phyloP scores from a whole-genome alignment of 2,113 vertebrate species.

The Nannobrachium achirus region DNA sequence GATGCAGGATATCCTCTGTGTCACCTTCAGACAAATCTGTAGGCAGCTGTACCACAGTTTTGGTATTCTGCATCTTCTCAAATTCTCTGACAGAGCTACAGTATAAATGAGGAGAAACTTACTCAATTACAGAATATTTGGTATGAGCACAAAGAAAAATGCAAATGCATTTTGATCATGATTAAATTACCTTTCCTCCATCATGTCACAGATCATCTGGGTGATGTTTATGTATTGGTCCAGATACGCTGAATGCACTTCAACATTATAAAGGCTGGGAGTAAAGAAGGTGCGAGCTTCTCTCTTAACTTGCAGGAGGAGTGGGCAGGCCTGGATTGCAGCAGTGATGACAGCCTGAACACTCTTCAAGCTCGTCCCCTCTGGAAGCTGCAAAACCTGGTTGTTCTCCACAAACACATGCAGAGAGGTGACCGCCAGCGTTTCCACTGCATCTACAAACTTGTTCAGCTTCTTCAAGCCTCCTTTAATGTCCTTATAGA shows the following conservation, averaged over 20 bases:
- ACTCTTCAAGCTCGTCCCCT: slow-evolving; percentile 9
- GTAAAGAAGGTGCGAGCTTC: slow-evolving; percentile 60
- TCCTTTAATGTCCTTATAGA: slow-evolving; percentile 55
- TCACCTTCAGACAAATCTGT: slow-evolving; percentile 49
- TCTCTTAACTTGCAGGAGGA: too few species aligned
- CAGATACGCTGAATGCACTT: slow-evolving; percentile 66
- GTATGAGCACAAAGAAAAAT: neutral
- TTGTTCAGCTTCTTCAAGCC: slow-evolving; percentile 63
- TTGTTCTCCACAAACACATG: too few species aligned
- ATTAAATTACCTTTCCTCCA: slow-evolving; percentile 64
- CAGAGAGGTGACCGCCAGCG: slow-evolving; percentile 71
- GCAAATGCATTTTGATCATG: neutral
- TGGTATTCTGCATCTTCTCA: neutral
- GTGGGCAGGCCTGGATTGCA: slow-evolving; percentile 52
- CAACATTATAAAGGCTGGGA: slow-evolving; percentile 60
- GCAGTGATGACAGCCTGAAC: slow-evolving; percentile 50
- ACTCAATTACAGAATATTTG: neutral
- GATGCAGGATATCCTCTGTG: slow-evolving; percentile 28
- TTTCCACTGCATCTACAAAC: slow-evolving; percentile 77
- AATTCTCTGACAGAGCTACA: slow-evolving; percentile 38
- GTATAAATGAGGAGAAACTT: neutral
- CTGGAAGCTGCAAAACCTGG: slow-evolving; percentile 39
- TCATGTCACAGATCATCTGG: slow-evolving; percentile 50
- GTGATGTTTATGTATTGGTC: slow-evolving; percentile 66
- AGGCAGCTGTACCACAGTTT: slow-evolving; percentile 19